Conservation (phyloP, 1,140 invertebrate species). For the Euura saliciscinereae region DNA sequence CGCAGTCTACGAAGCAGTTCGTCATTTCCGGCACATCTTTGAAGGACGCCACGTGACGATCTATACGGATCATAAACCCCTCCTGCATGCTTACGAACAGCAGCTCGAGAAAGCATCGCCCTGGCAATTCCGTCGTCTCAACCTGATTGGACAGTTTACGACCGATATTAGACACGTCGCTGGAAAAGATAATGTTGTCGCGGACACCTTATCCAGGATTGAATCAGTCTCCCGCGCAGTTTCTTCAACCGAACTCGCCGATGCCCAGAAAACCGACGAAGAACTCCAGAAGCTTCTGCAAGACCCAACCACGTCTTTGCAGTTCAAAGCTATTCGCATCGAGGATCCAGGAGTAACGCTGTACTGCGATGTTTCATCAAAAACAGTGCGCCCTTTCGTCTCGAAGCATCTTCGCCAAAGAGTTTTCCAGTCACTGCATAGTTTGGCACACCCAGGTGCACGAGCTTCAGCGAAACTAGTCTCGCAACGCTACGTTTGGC, state of each 20-base stretch:
- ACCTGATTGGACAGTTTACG: background rate
- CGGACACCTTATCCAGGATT: conserved; percentile 32
- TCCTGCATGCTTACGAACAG: conserved; percentile 31
- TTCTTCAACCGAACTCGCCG: background rate
- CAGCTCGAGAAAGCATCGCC: conserved; percentile 21
- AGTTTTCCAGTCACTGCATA: conserved; percentile 28
- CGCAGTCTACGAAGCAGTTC: conserved; percentile 39
- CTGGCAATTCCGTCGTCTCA: conserved; percentile 28
- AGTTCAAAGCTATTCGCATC: conserved; percentile 11
- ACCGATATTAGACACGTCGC: conserved; percentile 11
- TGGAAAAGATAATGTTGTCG: conserved; percentile 35
- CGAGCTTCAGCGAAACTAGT: conserved; percentile 19
- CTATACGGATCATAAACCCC: conserved; percentile 39
- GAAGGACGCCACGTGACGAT: conserved; percentile 36
- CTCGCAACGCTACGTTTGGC: conserved; percentile 24
- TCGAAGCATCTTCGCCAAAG: conserved; percentile 24
- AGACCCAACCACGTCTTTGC: conserved; percentile 13
- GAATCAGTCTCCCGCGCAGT: too few species aligned
- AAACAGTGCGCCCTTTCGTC: conserved; percentile 30
- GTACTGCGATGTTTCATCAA: conserved; percentile 23
- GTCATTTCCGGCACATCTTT: conserved; percentile 42
- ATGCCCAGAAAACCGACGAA: background rate
- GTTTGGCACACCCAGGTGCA: conserved; percentile 35
- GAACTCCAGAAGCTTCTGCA: background rate
- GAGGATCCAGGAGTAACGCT: conserved; percentile 5